A percentile compares a stretch with the other conserved stretches of the same genome.
Evolutionary conservation across 1,140 invertebrate species (phyloP).

Genomic region (Oncopodura yosiiana): DNA sequence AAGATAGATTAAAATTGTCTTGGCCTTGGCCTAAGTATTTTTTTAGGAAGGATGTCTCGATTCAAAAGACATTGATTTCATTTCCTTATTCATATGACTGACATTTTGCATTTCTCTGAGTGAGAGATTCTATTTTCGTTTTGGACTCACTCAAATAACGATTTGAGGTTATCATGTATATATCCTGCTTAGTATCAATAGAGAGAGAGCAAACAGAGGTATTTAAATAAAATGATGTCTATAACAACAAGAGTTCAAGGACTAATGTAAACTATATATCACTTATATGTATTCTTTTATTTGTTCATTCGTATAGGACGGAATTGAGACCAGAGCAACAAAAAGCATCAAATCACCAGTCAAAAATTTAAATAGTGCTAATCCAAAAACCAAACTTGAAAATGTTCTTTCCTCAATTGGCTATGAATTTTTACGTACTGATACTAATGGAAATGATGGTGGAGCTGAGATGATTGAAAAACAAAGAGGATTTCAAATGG

Average conservation of each 20-base stretch:
- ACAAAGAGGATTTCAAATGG: conserved; percentile 66
- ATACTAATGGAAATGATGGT: conserved; percentile 55
- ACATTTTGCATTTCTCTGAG: no score
- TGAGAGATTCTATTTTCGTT: no score
- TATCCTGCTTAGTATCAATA: no score
- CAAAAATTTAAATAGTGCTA: conserved; percentile 62
- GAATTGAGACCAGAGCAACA: conserved; percentile 69
- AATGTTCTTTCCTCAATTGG: conserved; percentile 61
- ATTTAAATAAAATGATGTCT: not conserved
- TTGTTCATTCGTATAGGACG: conserved; percentile 44
- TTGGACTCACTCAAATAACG: no score
- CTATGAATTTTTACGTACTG: conserved; percentile 68
- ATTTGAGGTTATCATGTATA: no score
- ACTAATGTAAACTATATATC: conserved; percentile 10
- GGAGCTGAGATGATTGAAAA: conserved; percentile 53
- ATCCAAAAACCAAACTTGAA: conserved; percentile 56
- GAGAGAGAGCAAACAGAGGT: no score
- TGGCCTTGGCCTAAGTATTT: no score
- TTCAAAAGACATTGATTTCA: no score
- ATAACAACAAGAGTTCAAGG: not conserved
- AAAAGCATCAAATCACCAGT: conserved; percentile 66
- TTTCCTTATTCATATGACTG: no score
- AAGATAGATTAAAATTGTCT: no score
- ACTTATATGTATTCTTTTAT: no score
- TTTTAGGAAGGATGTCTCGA: no score